Evolutionary conservation across 2,113 vertebrate species (phyloP).

Genomic region (Scortum barcoo): DNA sequence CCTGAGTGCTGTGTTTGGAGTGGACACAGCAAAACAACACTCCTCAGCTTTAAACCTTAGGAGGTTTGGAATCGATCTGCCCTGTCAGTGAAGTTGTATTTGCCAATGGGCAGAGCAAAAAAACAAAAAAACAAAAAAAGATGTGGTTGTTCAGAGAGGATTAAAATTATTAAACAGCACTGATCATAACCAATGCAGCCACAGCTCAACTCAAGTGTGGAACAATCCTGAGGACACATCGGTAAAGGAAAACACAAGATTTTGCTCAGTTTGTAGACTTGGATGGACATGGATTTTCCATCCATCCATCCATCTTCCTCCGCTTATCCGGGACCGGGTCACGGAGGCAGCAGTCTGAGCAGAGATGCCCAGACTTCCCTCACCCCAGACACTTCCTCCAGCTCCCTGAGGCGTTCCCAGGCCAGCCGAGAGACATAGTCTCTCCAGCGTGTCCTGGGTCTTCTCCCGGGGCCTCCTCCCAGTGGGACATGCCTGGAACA

Average conservation of each 20-base stretch:
- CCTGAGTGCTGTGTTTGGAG: slow-evolving; percentile 35
- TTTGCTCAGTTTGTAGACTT: slow-evolving; percentile 8
- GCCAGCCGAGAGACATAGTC: too few species aligned
- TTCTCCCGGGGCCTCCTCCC: too few species aligned
- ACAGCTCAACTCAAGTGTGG: slow-evolving; percentile 30
- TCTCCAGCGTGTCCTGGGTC: too few species aligned
- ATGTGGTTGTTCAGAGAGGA: slow-evolving; percentile 24
- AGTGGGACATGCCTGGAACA: too few species aligned
- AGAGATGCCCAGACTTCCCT: too few species aligned
- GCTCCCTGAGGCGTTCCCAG: too few species aligned
- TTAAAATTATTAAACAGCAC: slow-evolving; percentile 24
- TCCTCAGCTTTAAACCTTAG: slow-evolving; percentile 39
- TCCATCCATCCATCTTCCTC: too few species aligned
- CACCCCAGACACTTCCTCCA: too few species aligned
- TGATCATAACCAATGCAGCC: slow-evolving; percentile 29
- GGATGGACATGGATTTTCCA: not conserved
- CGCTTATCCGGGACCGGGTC: too few species aligned
- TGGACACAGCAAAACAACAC: slow-evolving; percentile 21
- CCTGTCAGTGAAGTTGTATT: slow-evolving; percentile 29
- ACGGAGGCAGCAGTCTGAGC: too few species aligned
- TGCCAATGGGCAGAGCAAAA: slow-evolving; percentile 13
- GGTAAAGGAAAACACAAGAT: slow-evolving; percentile 9
- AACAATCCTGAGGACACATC: slow-evolving; percentile 42
- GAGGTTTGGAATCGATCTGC: slow-evolving; percentile 34
- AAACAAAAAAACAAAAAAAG: too few species aligned